Evolutionary conservation across 2,113 vertebrate species (phyloP).

Genomic region (Micromys minutus): DNA sequence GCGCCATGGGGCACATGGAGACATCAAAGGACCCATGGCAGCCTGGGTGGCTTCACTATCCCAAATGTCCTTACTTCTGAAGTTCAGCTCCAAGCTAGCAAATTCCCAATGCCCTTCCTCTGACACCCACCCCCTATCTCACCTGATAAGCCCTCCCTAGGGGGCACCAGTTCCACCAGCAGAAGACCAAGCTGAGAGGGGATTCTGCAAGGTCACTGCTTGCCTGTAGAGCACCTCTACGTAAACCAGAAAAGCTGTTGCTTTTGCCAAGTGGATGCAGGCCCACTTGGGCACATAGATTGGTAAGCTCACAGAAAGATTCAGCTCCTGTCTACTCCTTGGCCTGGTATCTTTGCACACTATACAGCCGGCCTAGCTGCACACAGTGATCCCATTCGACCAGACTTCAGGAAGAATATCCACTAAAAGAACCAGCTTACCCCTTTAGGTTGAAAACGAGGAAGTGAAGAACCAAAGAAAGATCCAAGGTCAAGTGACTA

Average conservation of each 20-base stretch:
- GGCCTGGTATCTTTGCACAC: not conserved
- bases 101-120: not conserved
- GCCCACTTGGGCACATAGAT: too few species aligned
- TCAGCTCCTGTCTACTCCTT: not conserved
- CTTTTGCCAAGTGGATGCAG: not conserved
- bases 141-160: not conserved
- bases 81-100: not conserved
- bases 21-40: not conserved
- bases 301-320: not conserved
- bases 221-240: too few species aligned
- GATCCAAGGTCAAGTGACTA: not conserved
- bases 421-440: not conserved
- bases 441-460: slow-evolving; percentile 29
- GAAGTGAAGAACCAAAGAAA: not conserved
- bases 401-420: not conserved
- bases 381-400: not conserved
- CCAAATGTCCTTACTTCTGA: not conserved
- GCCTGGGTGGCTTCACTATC: not conserved
- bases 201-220: not conserved
- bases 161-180: not conserved
- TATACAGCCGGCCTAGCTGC: not conserved
- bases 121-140: not conserved
- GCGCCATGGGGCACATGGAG: not conserved
- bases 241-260: not conserved
- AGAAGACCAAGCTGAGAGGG: not conserved